phyloP scores from a whole-genome alignment of 64 coral and sea anemone genomes.

The Montipora sp. region DNA sequence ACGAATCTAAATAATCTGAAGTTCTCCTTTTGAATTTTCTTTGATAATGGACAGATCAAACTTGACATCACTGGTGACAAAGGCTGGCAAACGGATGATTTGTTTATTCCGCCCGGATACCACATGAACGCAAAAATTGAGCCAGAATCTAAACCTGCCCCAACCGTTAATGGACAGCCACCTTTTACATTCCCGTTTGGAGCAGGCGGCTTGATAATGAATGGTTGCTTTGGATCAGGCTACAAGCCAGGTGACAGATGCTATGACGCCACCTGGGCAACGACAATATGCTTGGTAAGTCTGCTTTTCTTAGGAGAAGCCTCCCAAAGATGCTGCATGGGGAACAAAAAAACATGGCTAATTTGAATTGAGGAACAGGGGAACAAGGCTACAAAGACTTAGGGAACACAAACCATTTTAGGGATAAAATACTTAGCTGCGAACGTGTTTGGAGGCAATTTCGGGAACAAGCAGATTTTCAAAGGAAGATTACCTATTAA shows the following conservation, averaged over 20 bases:
- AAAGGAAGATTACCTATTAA: no score
- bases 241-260: slow-evolving; percentile 45
- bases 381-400: no score
- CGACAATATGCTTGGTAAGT: slow-evolving; percentile 29
- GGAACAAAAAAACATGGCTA: neutral
- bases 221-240: slow-evolving; percentile 62
- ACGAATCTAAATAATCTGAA: no score
- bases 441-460: no score
- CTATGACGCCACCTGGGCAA: slow-evolving; percentile 27
- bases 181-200: slow-evolving; percentile 66
- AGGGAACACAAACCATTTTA: no score
- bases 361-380: neutral
- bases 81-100: slow-evolving; percentile 65
- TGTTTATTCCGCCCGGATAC: slow-evolving; percentile 72
- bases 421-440: neutral
- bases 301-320: no score
- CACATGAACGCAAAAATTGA: slow-evolving; percentile 52
- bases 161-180: neutral
- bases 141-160: neutral
- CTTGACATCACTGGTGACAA: slow-evolving; percentile 64
- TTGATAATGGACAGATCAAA: slow-evolving; percentile 33
- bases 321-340: no score
- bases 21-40: no score
- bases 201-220: slow-evolving; percentile 53
- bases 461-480: no score